Conservation (phyloP, 2,797 vertebrate species). For the Emys orbicularis region DNA sequence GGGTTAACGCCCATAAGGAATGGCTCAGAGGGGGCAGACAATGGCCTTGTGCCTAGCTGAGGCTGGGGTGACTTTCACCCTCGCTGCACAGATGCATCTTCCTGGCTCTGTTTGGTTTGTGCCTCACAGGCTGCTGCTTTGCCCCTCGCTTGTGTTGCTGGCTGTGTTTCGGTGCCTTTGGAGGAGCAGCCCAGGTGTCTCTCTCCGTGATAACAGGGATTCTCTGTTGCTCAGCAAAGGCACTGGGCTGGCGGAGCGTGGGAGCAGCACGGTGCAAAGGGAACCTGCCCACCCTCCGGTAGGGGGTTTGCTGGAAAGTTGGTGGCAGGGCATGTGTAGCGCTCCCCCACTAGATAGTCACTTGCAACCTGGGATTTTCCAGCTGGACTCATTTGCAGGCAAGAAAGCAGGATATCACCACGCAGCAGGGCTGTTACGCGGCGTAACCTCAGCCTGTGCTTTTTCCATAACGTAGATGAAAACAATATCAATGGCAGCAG, state of each 20-base stretch:
- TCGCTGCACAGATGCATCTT: fast-evolving
- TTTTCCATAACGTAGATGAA: conserved; percentile 29
- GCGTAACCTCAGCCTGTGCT: conserved; percentile 1
- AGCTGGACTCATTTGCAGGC: neutral
- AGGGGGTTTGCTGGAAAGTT: neutral
- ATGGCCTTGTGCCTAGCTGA: neutral
- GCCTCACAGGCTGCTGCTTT: fast-evolving
- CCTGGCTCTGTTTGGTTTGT: neutral
- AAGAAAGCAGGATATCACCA: neutral
- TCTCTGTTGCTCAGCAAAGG: neutral
- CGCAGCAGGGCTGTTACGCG: neutral
- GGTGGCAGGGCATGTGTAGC: neutral
- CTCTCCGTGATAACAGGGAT: fast-evolving
- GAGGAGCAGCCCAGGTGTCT: too few relatives aligned
- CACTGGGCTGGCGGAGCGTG: neutral
- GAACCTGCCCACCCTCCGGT: neutral
- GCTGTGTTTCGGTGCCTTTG: too few relatives aligned
- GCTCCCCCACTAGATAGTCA: neutral
- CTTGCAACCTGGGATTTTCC: conserved; percentile 2
- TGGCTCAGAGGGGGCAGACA: neutral
- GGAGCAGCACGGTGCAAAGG: neutral
- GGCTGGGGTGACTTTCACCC: neutral
- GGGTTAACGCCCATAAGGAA: too few relatives aligned
- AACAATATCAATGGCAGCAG: conserved; percentile 14
- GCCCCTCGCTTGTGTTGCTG: fast-evolving